Evolutionary conservation across 2,797 vertebrate species (phyloP).

Genomic region (Clarias pachynema): DNA sequence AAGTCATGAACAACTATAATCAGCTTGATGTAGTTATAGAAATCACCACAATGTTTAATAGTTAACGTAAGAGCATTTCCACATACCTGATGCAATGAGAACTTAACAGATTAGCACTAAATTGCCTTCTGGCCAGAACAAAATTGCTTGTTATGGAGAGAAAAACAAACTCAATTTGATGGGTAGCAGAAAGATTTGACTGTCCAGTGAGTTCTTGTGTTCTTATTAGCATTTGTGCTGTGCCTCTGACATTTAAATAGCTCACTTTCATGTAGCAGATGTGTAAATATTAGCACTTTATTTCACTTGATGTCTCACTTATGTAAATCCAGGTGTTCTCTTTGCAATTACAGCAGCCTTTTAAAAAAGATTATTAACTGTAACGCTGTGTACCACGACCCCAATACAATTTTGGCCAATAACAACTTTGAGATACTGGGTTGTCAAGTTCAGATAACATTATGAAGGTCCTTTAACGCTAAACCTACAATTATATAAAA

Average conservation of each 20-base stretch:
- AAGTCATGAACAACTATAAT: too few relatives aligned
- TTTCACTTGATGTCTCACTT: not conserved
- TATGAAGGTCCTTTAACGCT: not conserved
- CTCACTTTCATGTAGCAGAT: not conserved
- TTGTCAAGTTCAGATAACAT: not conserved
- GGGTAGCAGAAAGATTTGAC: too few relatives aligned
- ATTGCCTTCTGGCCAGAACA: too few relatives aligned
- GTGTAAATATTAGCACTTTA: not conserved
- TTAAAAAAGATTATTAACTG: not conserved
- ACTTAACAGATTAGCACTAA: too few relatives aligned
- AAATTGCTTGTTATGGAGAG: too few relatives aligned
- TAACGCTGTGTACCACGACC: not conserved
- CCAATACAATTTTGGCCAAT: not conserved
- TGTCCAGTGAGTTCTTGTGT: too few relatives aligned
- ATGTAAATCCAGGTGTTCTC: not conserved
- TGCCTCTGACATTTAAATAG: not conserved
- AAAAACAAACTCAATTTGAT: not conserved
- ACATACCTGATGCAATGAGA: too few relatives aligned
- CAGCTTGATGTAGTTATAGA: too few relatives aligned
- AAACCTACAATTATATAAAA: not conserved
- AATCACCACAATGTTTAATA: too few relatives aligned
- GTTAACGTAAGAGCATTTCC: too few relatives aligned
- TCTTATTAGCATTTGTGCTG: not conserved
- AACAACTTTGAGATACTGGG: not conserved
- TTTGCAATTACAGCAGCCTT: not conserved